These are phyloP conservation scores for Atethmia centrago DNA, from an alignment of 2,888 invertebrate genomes.

Conservation along the genomic window DNA sequence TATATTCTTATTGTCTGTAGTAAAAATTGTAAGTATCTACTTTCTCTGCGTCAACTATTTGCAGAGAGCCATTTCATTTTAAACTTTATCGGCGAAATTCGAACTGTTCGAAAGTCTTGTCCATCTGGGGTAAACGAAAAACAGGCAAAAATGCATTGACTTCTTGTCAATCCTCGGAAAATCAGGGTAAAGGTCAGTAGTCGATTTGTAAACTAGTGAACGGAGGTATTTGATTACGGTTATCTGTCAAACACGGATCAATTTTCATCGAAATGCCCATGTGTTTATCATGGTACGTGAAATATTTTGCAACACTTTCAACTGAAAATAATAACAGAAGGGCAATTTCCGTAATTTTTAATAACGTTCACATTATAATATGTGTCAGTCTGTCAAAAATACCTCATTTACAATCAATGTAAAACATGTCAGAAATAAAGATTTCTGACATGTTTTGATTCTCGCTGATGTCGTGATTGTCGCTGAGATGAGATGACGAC, in stretches of 20 bases:
- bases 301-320: slow-evolving; percentile 5
- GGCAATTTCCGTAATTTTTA: neutral
- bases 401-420: no score
- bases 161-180: slow-evolving; percentile 40
- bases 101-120: slow-evolving; percentile 35
- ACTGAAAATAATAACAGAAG: neutral
- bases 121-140: slow-evolving; percentile 24
- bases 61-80: slow-evolving; percentile 44
- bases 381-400: neutral
- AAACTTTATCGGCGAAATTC: slow-evolving; percentile 50
- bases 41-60: slow-evolving; percentile 53
- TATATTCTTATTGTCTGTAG: slow-evolving; percentile 51
- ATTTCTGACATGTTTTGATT: no score
- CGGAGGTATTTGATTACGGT: slow-evolving; percentile 34
- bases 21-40: slow-evolving; percentile 43
- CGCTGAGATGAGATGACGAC: neutral
- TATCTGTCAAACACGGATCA: slow-evolving; percentile 15
- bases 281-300: neutral
- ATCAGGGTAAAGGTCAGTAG: slow-evolving; percentile 19
- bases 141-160: slow-evolving; percentile 35
- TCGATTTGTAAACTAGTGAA: slow-evolving; percentile 20
- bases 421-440: no score
- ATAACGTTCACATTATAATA: neutral
- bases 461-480: no score
- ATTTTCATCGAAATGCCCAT: neutral